Conservation (phyloP, 2,113 vertebrate genomes). For the Chunga burmeisteri region DNA sequence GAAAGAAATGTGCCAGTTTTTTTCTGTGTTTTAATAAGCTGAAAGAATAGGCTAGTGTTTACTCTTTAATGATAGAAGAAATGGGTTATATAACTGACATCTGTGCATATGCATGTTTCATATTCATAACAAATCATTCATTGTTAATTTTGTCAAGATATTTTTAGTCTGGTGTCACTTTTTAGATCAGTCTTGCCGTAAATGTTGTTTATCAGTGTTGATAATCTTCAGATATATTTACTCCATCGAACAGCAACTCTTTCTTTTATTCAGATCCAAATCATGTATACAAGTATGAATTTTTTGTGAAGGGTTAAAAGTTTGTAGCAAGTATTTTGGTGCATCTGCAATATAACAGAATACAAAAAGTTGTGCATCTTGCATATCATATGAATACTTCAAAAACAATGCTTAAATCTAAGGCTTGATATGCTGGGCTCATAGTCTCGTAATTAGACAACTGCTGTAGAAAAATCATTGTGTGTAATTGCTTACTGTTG, state of each 20-base stretch:
- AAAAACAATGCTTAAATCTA: not conserved
- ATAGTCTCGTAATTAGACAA: not conserved
- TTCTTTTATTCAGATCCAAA: not conserved
- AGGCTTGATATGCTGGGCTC: not conserved
- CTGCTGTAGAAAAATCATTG: slow-evolving; percentile 11
- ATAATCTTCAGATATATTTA: not conserved
- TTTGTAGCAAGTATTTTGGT: not conserved
- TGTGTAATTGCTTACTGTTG: slow-evolving; percentile 19
- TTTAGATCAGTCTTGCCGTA: not conserved
- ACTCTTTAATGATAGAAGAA: not conserved
- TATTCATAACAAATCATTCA: not conserved
- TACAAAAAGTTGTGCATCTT: slow-evolving; percentile 45
- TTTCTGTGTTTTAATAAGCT: not conserved
- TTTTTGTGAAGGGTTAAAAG: slow-evolving; percentile 11
- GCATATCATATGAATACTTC: not conserved
- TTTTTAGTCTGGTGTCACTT: not conserved
- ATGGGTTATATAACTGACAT: slow-evolving; percentile 37
- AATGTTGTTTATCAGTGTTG: not conserved
- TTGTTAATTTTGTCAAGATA: slow-evolving; percentile 15
- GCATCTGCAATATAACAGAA: not conserved
- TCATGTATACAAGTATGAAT: not conserved
- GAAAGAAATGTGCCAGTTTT: not conserved
- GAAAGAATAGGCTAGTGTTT: slow-evolving; percentile 8
- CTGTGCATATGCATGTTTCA: slow-evolving; percentile 17
- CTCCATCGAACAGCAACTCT: not conserved